Evolutionary conservation across 2,113 vertebrate genomes (phyloP).

Genomic region (Tyrannus savana): DNA sequence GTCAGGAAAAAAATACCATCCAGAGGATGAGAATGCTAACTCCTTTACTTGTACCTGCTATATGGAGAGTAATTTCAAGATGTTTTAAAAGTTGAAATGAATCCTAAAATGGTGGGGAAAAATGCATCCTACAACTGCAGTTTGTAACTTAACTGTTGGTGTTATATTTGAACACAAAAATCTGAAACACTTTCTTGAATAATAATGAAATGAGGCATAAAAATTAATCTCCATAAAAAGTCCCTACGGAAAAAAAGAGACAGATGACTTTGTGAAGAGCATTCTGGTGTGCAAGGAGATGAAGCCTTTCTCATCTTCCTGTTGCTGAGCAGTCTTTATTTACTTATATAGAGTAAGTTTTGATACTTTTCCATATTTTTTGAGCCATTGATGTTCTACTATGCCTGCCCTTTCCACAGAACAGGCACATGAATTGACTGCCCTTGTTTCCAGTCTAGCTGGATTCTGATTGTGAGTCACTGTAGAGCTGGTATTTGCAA

Average conservation of each 20-base stretch:
- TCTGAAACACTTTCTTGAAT: background rate
- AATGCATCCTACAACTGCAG: background rate
- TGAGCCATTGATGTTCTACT: background rate
- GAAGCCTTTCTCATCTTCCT: background rate
- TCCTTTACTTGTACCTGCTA: constrained; percentile 13
- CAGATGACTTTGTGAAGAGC: background rate
- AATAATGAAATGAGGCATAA: background rate
- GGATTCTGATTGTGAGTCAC: background rate
- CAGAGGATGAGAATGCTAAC: constrained; percentile 5
- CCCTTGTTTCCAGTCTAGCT: background rate
- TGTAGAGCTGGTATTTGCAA: background rate
- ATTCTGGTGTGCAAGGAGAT: background rate
- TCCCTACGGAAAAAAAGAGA: background rate
- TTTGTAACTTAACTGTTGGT: background rate
- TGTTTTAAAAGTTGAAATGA: constrained; percentile 24
- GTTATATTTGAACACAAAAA: background rate
- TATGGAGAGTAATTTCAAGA: constrained; percentile 19
- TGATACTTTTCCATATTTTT: background rate
- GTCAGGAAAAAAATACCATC: constrained; percentile 39
- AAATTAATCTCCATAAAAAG: constrained; percentile 14
- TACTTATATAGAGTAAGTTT: background rate
- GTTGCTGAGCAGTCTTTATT: background rate
- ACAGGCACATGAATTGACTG: accelerated
- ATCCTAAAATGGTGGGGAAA: background rate
- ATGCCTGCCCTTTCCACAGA: background rate